Base-by-base conservation (phyloP, 1,140 invertebrate genomes). In the Papilio polyxenes region DNA sequence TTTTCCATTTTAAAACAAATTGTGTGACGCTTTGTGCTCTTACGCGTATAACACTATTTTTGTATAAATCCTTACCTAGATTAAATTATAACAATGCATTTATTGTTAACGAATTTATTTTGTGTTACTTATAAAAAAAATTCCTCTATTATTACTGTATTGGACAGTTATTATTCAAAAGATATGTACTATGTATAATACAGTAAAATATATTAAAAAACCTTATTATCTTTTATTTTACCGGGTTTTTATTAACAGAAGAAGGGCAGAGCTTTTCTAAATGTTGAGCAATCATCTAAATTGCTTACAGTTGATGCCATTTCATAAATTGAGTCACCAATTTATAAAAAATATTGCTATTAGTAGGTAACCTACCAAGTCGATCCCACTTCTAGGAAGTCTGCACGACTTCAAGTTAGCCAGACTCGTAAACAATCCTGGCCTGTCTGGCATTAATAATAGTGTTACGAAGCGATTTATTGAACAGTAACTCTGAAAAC, bases 61-160 rank as follows among this genome's bases (percentile, higher is more conserved):
- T 91, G 79, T 92, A 92, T 84, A 88, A 89, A 87, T 85, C 78
- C 48, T 88, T 88, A 89, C 86, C 59, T 88, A 83, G 81, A 74
- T 85, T 86, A 84, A 83, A 83, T 85, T 85, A 88, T 84, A 86
- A 88, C 85, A 87, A 86, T 92, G 92, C 92, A 94, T 94, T 94
- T 94, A 94, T 89, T 90, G 88, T 91, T 92, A 92, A 90, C 92
- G 92, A 94, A 94, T 94, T 94, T 94, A 94, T 94, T 90, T 92
- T 93, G 83, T 91, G 86, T 91, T 92, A 83, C 87, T 90, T 89
- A 77, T 77, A 89, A 84, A 87, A 87, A 87, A 85, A 85, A 82
- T 83, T 86, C 82, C 87, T 88, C 88, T 92, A 89, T 88, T 88
- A 83, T 85, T 86, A 87, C 75, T 82, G 81, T 82, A 82, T 78